These are phyloP conservation scores for Montifringilla adamsi DNA, from an alignment of 2,113 vertebrate species.

Conservation along the genomic window DNA sequence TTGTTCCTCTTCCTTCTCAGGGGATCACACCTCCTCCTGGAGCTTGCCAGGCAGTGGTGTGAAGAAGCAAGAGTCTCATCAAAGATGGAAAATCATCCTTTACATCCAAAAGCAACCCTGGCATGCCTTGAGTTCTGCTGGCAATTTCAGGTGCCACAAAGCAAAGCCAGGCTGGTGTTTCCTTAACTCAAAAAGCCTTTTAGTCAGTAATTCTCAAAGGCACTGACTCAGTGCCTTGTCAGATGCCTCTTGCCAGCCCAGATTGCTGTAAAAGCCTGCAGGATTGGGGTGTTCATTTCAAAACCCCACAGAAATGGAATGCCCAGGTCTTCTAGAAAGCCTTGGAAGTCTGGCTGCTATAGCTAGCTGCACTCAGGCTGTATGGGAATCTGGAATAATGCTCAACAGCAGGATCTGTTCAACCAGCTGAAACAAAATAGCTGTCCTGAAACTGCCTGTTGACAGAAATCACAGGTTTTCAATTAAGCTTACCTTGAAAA, in stretches of 20 bases:
- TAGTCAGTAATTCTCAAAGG: not conserved
- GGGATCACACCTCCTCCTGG: not conserved
- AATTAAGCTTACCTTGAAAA: conserved; percentile 48
- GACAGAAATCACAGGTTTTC: conserved; percentile 54
- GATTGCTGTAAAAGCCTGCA: not conserved
- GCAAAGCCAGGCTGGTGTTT: not conserved
- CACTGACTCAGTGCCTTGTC: not conserved
- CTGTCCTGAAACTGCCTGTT: conserved; percentile 12
- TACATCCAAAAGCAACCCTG: not conserved
- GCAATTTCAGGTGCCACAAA: not conserved
- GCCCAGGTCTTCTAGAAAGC: not conserved
- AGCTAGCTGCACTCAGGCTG: not conserved
- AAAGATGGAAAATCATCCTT: not conserved
- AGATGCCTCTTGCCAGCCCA: not conserved
- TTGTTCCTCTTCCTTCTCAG: not conserved
- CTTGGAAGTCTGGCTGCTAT: not conserved
- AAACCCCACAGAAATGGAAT: not conserved
- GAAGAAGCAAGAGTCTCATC: not conserved
- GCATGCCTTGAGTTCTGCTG: not conserved
- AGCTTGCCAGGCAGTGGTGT: not conserved
- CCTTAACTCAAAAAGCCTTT: not conserved
- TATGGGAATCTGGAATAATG: not conserved
- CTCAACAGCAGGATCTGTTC: conserved; percentile 18
- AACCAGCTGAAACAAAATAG: conserved; percentile 15
- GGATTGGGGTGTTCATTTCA: not conserved